Base-by-base conservation (phyloP, 1,140 invertebrate genomes). In the Tyrophagus putrescentiae region DNA sequence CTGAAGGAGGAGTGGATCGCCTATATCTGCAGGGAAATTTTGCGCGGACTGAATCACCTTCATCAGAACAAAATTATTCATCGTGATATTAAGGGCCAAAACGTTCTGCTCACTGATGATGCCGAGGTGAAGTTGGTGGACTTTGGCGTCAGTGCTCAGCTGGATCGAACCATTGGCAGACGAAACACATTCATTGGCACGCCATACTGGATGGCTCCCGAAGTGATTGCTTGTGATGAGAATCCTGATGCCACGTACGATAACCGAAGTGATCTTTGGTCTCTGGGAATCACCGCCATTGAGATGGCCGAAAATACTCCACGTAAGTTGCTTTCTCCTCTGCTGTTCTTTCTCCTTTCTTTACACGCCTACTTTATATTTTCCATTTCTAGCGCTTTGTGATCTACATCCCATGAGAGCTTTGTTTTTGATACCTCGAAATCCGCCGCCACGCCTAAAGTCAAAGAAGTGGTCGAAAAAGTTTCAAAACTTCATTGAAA, bases 1-100 rank as follows among this genome's bases (percentile, higher is more conserved):
- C 76, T 99, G 48, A 98, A 97, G 75, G 96, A 99, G 76, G 96
- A 99, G 76, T 99, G 96, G 94, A 99, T 99, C 70, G 93, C 96
- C 41, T 99, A 98, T 72, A 94, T 99, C 66, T 97, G 91, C 71
- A 79, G 93, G 64, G 96, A 99, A 76, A 97, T 98, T 65, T 77
- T 96, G 53, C 80, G 72, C 64, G 95, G 94, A 67, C 79, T 98
- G 39, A 88, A 86, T 70, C 96, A 99, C 79, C 81, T 99, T 65
- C 96, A 99, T 76, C 84, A 84, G 66, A 98, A 96, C 73, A 97
- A 96, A 81, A 92, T 98, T 48, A 99, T 99, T 69, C 96, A 99
- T 75, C 80, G 96, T 71, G 96, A 99, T 75, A 99, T 99, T 67
- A 99, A 99, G 76, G 96, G 96, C 41, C 96, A 99, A 74, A 99